phyloP scores from a whole-genome alignment of 2,888 invertebrate genomes.

The Latheticus oryzae region DNA sequence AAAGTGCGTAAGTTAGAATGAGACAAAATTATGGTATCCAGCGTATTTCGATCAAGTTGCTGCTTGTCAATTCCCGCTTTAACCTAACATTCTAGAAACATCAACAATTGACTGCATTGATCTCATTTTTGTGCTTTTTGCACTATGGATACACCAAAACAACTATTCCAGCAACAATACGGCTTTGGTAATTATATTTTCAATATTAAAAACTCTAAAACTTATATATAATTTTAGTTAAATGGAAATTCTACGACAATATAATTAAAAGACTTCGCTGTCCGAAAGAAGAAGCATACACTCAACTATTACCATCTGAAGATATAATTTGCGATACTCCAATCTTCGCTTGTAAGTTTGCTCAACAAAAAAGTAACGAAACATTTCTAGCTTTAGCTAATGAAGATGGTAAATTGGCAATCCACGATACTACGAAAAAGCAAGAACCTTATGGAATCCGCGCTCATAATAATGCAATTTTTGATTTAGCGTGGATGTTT shows the following conservation, averaged over 20 bases:
- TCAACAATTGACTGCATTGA: constrained; percentile 18
- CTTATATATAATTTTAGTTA: constrained; percentile 66
- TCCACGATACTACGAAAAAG: constrained; percentile 66
- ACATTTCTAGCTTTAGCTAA: constrained; percentile 85
- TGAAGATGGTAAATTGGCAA: constrained; percentile 82
- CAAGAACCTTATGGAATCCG: constrained; percentile 67
- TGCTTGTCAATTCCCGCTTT: constrained; percentile 31
- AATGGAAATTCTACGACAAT: constrained; percentile 73
- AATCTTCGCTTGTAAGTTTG: constrained; percentile 84
- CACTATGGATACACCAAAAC: constrained; percentile 8
- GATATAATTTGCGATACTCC: constrained; percentile 75
- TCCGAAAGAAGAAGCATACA: constrained; percentile 73
- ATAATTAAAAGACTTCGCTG: constrained; percentile 75
- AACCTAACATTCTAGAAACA: constrained; percentile 36
- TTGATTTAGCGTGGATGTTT: constrained; percentile 89
- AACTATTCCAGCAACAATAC: constrained; percentile 48
- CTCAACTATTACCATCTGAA: constrained; percentile 69
- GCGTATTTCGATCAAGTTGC: too few species aligned
- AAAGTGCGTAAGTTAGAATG: too few species aligned
- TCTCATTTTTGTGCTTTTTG: constrained; percentile 10
- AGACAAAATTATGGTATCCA: too few species aligned
- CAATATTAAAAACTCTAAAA: constrained; percentile 42
- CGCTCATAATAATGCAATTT: constrained; percentile 87
- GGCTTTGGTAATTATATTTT: constrained; percentile 49
- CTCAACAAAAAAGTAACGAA: constrained; percentile 68